Evolutionary conservation across 2,888 invertebrate species (phyloP), one percentile per base, ranked within the genome.

Genomic region (Heliconius erato): DNA sequence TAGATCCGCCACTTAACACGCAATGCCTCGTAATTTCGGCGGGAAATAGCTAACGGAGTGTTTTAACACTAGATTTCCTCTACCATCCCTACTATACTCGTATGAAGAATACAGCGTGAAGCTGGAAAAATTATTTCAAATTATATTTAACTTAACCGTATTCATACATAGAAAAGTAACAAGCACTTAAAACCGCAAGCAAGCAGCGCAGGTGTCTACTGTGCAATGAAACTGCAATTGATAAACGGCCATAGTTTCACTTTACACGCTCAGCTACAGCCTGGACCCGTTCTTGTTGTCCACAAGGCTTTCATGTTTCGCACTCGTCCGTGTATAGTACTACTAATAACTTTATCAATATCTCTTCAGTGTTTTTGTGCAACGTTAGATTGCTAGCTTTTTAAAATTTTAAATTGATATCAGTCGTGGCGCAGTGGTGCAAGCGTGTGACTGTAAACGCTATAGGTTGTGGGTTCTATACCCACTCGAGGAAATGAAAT

Each of bases 211-310:
- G 88, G 88, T 87, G 89, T 88, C 92, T 86, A 89, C 87, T 87
- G 89, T 91, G 94, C 94, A 94, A 94, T 93, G 92, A 93, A 94
- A 94, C 92, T 91, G 92, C 93, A 92, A 91, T 92, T 94, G 93
- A 94, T 94, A 94, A 93, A 92, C 90, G 89, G 88, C 89, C 86
- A 90, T 89, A 92, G 93, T 94, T 95, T 95, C 94, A 94, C 94
- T 94, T 94, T 91, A 91, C 91, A 91, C 90, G 90, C 88, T 89
- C 87, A 89, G 91, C 92, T 92, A 92, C 90, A 87, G 87, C 90
- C 85, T 86, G 88, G 91, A 94, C 94, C 91, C 87, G 94, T 94
- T 94, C 91, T 89, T 91, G 92, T 91, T 90, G 90, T 90, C 90
- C 88, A 92, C 92, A 92, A 94, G 92, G 93, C 92, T 94, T 94